phyloP scores from a whole-genome alignment of 2,797 vertebrate species.

The Pangasius mekongensis region DNA sequence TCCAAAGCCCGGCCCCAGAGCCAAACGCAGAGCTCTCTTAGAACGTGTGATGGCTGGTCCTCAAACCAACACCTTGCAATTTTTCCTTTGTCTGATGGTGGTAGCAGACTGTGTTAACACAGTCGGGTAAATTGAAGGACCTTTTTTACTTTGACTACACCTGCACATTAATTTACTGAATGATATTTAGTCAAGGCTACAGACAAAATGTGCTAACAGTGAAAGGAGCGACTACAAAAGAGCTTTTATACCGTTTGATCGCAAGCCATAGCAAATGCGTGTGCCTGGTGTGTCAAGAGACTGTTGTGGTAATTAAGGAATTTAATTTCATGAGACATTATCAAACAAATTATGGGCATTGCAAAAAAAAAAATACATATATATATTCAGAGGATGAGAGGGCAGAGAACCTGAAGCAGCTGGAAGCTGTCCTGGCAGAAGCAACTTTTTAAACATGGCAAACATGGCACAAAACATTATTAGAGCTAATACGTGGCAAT shows the following conservation, averaged over 20 bases:
- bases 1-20: neutral
- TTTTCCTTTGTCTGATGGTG: neutral
- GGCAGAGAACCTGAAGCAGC: neutral
- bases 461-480: neutral
- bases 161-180: neutral
- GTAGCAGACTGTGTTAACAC: neutral
- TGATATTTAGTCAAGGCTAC: neutral
- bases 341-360: neutral
- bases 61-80: neutral
- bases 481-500: neutral
- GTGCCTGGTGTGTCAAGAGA: neutral
- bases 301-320: neutral
- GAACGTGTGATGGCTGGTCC: neutral
- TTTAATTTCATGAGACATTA: neutral
- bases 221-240: neutral
- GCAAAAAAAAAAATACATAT: neutral
- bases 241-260: neutral
- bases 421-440: neutral
- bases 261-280: neutral
- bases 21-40: neutral
- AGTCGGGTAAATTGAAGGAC: neutral
- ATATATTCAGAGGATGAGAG: neutral
- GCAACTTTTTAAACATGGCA: neutral
- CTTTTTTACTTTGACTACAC: neutral
- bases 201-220: neutral